Percentiles rank a stretch among this genome's conserved stretches.
These are phyloP conservation scores for Bemisia tabaci DNA, from an alignment of 1,140 invertebrate genomes.

Conservation along the genomic window DNA sequence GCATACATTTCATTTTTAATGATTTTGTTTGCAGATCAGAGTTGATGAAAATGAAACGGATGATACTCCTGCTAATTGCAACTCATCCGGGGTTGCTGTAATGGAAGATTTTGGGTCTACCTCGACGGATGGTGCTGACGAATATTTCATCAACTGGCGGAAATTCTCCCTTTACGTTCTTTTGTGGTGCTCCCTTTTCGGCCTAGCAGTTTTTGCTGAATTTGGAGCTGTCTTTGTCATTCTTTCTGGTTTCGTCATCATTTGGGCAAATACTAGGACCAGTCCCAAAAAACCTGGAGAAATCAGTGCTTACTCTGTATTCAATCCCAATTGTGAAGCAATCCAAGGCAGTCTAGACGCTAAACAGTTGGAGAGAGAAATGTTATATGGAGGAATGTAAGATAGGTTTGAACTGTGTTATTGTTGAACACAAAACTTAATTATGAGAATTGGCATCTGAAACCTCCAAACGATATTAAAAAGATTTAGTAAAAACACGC, in stretches of 20 bases:
- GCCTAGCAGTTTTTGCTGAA: constrained; percentile 36
- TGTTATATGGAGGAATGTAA: constrained; percentile 42
- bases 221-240: constrained; percentile 87
- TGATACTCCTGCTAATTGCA: too few relatives aligned
- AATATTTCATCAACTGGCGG: not conserved
- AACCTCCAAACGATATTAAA: too few relatives aligned
- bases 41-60: too few relatives aligned
- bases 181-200: not conserved
- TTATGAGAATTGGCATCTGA: too few relatives aligned
- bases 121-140: too few relatives aligned
- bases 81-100: too few relatives aligned
- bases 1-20: too few relatives aligned
- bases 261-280: constrained; percentile 72
- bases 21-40: too few relatives aligned
- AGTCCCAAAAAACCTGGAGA: constrained; percentile 52
- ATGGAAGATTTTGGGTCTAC: too few relatives aligned
- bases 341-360: constrained; percentile 87
- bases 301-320: constrained; percentile 93
- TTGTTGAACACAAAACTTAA: too few relatives aligned
- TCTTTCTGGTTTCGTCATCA: constrained; percentile 58
- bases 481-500: too few relatives aligned
- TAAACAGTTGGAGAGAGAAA: constrained; percentile 85
- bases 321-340: constrained; percentile 84
- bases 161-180: not conserved
- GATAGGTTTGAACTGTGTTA: not conserved